Conservation (phyloP, 2,797 vertebrate species). For the Coregonus sp. region DNA sequence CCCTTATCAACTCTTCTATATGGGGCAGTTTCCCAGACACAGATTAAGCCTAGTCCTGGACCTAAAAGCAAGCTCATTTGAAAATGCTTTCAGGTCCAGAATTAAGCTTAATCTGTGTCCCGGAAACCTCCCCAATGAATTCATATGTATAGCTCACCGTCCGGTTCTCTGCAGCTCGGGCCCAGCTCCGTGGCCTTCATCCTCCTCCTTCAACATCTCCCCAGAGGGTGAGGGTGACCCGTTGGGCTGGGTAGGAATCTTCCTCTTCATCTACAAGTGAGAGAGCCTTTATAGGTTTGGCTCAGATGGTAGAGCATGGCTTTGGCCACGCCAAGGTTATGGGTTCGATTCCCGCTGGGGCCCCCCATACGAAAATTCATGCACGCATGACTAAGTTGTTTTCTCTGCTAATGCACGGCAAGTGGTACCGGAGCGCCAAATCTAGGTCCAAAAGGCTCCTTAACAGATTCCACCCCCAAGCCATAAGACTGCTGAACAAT, state of each 20-base stretch:
- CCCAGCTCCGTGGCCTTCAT: constrained; percentile 74
- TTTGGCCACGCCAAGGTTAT: background rate
- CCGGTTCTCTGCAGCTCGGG: constrained; percentile 93
- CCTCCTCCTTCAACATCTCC: constrained; percentile 82
- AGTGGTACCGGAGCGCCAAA: too few relatives aligned
- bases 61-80: background rate
- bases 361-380: background rate
- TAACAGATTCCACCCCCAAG: too few relatives aligned
- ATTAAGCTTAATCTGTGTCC: background rate
- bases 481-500: too few relatives aligned
- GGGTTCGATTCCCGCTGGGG: background rate
- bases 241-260: constrained; percentile 86
- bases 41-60: background rate
- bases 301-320: background rate
- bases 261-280: constrained; percentile 84
- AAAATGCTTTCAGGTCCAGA: background rate
- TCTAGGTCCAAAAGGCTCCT: too few relatives aligned
- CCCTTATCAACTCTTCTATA: background rate
- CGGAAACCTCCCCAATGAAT: background rate
- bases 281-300: background rate
- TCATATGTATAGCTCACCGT: constrained; percentile 73
- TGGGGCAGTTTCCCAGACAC: background rate
- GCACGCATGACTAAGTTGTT: background rate
- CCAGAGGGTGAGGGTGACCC: constrained; percentile 78
- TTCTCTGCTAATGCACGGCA: too few relatives aligned